These are phyloP conservation scores for Dipodomys merriami DNA, from an alignment of 2,113 vertebrate species.

Conservation along the genomic window DNA sequence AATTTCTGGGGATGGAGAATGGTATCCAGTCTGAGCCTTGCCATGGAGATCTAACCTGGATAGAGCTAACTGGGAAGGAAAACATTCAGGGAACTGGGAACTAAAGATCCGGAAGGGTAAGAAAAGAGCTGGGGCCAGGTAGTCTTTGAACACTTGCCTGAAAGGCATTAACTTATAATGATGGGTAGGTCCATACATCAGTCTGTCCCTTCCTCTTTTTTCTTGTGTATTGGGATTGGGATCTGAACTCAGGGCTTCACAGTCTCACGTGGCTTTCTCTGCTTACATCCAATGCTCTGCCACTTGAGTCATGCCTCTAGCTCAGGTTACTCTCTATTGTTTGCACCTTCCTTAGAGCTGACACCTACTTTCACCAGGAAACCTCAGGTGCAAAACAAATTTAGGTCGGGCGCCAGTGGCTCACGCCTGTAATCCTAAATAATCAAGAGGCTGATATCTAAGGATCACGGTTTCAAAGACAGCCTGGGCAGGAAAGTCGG, in stretches of 20 bases:
- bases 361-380: slow-evolving; percentile 39
- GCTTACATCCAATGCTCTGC: background rate
- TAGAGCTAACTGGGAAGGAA: slow-evolving; percentile 22
- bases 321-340: background rate
- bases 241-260: background rate
- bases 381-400: slow-evolving; percentile 28
- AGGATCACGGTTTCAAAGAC: too few relatives aligned
- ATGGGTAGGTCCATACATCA: too few relatives aligned
- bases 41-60: slow-evolving; percentile 26
- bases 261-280: background rate
- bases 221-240: too few relatives aligned
- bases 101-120: background rate
- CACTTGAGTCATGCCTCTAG: too few relatives aligned
- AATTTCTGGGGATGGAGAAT: background rate
- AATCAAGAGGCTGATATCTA: too few relatives aligned
- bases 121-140: background rate
- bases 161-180: slow-evolving; percentile 6
- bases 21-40: background rate
- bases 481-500: too few relatives aligned
- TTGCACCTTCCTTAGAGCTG: slow-evolving; percentile 18
- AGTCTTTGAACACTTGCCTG: background rate
- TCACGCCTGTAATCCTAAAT: too few relatives aligned
- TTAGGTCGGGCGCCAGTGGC: background rate
- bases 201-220: too few relatives aligned
- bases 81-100: background rate